Conservation (phyloP, 2,797 vertebrate species). For the Sebastes alutus region DNA sequence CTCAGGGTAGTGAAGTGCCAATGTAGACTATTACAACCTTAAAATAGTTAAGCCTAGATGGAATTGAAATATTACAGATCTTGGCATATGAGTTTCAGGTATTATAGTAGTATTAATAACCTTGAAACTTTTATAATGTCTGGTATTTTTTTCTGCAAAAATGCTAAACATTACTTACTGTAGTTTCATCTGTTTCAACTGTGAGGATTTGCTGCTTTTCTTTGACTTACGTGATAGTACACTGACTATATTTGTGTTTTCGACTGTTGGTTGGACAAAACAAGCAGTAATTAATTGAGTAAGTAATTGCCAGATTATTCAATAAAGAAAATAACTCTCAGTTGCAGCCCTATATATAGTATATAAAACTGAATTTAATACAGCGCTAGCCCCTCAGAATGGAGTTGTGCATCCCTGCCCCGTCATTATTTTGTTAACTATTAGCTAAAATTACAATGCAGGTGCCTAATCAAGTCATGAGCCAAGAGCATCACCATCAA, state of each 20-base stretch:
- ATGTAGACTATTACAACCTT: conserved; percentile 1
- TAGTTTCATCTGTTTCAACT: background rate
- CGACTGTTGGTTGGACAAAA: background rate
- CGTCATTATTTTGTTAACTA: conserved; percentile 4
- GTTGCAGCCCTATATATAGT: no score
- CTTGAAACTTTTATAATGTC: background rate
- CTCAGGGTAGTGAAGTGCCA: conserved; percentile 4
- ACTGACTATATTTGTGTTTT: background rate
- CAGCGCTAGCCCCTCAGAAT: background rate
- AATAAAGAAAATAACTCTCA: no score
- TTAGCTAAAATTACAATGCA: conserved; percentile 85
- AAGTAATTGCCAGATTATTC: background rate
- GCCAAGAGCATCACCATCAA: conserved; percentile 76
- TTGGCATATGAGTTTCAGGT: background rate
- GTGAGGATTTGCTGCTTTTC: background rate
- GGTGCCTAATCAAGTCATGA: conserved; percentile 89
- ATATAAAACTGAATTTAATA: background rate
- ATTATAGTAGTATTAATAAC: background rate
- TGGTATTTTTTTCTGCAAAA: background rate
- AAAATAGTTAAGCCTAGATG: conserved; percentile 2
- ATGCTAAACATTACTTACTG: background rate
- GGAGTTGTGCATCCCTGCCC: conserved; percentile 66
- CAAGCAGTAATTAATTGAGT: background rate
- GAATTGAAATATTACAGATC: background rate
- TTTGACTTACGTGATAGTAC: no score